Base-by-base conservation (phyloP, 2,113 vertebrate genomes). In the Hassar affinis region DNA sequence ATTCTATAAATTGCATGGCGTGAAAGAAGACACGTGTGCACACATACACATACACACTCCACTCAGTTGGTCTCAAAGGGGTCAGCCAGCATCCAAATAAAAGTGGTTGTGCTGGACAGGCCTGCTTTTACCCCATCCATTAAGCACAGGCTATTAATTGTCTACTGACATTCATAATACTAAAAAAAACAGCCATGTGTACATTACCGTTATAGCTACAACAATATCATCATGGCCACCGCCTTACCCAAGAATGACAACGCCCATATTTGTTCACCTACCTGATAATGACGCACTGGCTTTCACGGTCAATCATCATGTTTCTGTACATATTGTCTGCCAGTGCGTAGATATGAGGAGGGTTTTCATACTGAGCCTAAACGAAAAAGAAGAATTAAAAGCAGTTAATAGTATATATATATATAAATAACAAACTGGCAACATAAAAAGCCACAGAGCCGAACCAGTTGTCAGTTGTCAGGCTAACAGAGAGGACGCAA, bases 271-370 rank as follows among this genome's bases (percentile, higher is more conserved):
- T 62, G 35, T 78, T 80, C 51, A 33, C 89, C 90, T 94, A 99
- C 98, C 98, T 99, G 93, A 99, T 99, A 89, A 99, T 99, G 92
- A 99, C 98, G 86, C 98, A 99, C 52, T 99, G 98, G 91, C 98
- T 98, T 92, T 99, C 98, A 80, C 96, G 91, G 90, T 99, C 98
- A 62, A 99, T 99, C 90, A 99, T 97, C 98, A 99, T 99, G 91
- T 99, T 99, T 89, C 97, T 94, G 94, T 97, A 99, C 98, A 99
- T 98, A 89, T 95, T 97, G 90, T 99, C 98, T 17, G 98, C 96
- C 83, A 99, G 95, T 69, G 97, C 98, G 42, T 99, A 99, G 92
- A 99, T 98, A 88, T 99, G 98, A 45, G 98, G 98, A 66, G 98
- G 98, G 83, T 99, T 99, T 92, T 99, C 98, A 92, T 99, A 99